A percentile compares a stretch with the other conserved stretches of the same genome.
These are phyloP conservation scores for Rhinogobius similis DNA, from an alignment of 2,113 vertebrate species.

Conservation along the genomic window DNA sequence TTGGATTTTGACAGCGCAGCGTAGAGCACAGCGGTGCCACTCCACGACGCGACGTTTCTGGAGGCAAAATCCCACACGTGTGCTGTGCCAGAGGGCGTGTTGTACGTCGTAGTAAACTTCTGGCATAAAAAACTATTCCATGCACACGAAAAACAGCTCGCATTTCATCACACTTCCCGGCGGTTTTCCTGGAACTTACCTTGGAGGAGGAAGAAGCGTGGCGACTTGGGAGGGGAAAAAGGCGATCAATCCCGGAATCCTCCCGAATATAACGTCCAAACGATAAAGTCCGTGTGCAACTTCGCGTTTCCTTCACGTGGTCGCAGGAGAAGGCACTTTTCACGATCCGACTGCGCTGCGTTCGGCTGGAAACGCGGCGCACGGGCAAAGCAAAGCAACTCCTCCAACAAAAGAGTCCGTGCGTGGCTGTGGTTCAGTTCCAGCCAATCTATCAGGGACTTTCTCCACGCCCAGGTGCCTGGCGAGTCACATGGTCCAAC, in stretches of 20 bases:
- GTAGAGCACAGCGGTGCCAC: neutral
- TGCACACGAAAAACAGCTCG: neutral
- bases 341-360: too few relatives aligned
- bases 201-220: constrained; percentile 31
- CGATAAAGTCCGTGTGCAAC: constrained; percentile 61
- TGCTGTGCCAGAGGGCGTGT: neutral
- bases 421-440: neutral
- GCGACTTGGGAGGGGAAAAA: neutral
- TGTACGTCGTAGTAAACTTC: constrained; percentile 29
- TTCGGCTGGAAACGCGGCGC: too few relatives aligned
- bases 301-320: constrained; percentile 67
- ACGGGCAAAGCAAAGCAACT: constrained; percentile 37
- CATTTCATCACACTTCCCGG: neutral
- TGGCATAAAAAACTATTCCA: constrained; percentile 4
- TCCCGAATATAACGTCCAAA: constrained; percentile 22
- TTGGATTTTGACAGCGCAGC: neutral
- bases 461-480: constrained; percentile 82
- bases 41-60: neutral
- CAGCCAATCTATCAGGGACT: constrained; percentile 30
- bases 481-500: constrained; percentile 75
- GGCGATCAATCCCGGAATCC: constrained; percentile 29
- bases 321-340: constrained; percentile 53
- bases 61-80: neutral
- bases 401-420: constrained; percentile 58
- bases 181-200: constrained; percentile 68